Conservation (phyloP, 92 coral and sea anemone species). For the Phenganax marumi region DNA sequence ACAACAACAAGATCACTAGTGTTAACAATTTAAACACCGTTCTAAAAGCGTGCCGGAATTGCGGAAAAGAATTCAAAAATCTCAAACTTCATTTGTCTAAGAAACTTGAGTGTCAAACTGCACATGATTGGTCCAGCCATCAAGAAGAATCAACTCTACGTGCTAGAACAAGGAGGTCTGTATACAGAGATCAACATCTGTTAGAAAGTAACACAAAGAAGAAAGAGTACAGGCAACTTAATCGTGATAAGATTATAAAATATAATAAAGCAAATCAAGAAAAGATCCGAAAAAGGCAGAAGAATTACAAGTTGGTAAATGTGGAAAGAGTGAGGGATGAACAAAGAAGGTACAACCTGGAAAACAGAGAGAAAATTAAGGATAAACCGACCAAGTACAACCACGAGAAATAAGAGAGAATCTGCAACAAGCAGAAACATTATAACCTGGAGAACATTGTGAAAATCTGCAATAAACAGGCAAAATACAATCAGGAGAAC, state of each 20-base stretch:
- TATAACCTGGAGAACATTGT: neutral
- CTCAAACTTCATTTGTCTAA: constrained; percentile 36
- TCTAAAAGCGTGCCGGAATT: constrained; percentile 18
- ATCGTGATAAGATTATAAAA: constrained; percentile 1
- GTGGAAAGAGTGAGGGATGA: neutral
- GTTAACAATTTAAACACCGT: neutral
- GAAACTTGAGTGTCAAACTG: constrained; percentile 29
- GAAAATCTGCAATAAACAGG: neutral
- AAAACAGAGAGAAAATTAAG: neutral
- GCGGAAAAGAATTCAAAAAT: constrained; percentile 34
- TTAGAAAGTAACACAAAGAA: constrained; percentile 5
- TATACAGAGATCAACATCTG: constrained; percentile 10
- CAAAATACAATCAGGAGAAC: too few relatives aligned
- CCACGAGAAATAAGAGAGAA: neutral
- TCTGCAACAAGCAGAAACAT: neutral
- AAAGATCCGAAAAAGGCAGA: constrained; percentile 10
- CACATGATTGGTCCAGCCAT: neutral
- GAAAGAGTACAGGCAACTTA: constrained; percentile 29
- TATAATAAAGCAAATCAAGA: constrained; percentile 22
- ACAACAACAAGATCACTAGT: neutral
- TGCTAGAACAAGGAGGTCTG: neutral
- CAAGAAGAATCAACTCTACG: neutral
- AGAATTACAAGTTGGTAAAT: neutral
- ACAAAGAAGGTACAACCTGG: neutral
- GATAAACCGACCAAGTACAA: neutral